Evolutionary conservation across 2,888 invertebrate species (phyloP).

Genomic region (Keiferia lycopersicella): DNA sequence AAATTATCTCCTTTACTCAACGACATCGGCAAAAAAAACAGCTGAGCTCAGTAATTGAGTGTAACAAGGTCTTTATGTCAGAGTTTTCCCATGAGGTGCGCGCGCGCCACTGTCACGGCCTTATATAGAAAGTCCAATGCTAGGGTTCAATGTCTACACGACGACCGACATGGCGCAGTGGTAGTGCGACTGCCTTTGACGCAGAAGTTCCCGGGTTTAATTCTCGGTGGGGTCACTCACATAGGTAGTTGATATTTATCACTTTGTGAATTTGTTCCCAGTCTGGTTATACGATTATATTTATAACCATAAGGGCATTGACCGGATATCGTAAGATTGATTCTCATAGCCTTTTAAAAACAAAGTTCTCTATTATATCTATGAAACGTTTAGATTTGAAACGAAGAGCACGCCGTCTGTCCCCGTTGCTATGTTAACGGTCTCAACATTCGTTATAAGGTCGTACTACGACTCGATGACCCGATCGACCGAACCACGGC

Average conservation of each 20-base stretch:
- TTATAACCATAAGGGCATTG: no score
- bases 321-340: no score
- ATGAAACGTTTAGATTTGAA: no score
- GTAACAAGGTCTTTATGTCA: conserved; percentile 17
- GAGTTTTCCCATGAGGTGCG: conserved; percentile 14
- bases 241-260: not conserved
- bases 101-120: conserved; percentile 6
- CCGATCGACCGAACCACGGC: not conserved
- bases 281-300: no score
- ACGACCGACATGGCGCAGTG: not conserved
- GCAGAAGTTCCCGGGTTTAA: not conserved
- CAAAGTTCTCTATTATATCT: no score
- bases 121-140: conserved; percentile 21
- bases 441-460: not conserved
- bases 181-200: not conserved
- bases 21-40: not conserved
- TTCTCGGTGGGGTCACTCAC: not conserved
- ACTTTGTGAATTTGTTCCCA: no score
- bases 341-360: no score
- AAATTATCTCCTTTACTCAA: not conserved
- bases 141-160: conserved; percentile 1
- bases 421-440: not conserved
- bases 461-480: not conserved
- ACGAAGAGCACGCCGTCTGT: no score
- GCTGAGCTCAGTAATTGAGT: conserved; percentile 6